A percentile compares a stretch with the other conserved stretches of the same genome.
phyloP scores from a whole-genome alignment of 2,113 vertebrate species.

The Pomatostomus ruficeps region DNA sequence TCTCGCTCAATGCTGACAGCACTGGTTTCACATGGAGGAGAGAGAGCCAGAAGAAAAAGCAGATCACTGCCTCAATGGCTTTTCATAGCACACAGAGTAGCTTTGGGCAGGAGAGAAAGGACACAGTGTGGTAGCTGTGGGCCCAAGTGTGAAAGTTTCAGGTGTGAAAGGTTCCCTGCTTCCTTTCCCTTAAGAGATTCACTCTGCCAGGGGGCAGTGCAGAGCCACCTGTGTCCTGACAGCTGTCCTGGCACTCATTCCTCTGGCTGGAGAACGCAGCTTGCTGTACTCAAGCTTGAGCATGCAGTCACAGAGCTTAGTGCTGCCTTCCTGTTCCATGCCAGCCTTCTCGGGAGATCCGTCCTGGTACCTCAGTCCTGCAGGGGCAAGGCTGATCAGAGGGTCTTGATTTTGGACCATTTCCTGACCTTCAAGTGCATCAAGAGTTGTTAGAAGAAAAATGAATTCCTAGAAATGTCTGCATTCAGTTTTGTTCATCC shows the following conservation, averaged over 20 bases:
- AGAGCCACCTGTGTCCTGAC: not conserved
- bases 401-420: not conserved
- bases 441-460: not conserved
- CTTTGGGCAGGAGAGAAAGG: not conserved
- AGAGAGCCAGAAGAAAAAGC: not conserved
- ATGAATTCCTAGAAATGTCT: not conserved
- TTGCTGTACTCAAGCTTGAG: not conserved
- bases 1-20: not conserved
- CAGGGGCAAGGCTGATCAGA: not conserved
- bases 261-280: not conserved
- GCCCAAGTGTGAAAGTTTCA: not conserved
- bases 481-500: not conserved
- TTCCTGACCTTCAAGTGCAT: not conserved
- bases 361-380: not conserved
- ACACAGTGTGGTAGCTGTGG: rapidly evolving
- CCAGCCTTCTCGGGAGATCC: not conserved
- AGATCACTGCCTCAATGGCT: not conserved
- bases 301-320: not conserved
- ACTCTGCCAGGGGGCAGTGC: not conserved
- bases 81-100: not conserved
- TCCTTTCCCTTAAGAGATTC: not conserved
- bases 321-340: not conserved
- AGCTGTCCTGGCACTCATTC: not conserved
- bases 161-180: not conserved
- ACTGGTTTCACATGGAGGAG: not conserved